These are phyloP conservation scores for Macrotrachela quadricornifera DNA, from an alignment of 1,140 invertebrate species.

Conservation along the genomic window DNA sequence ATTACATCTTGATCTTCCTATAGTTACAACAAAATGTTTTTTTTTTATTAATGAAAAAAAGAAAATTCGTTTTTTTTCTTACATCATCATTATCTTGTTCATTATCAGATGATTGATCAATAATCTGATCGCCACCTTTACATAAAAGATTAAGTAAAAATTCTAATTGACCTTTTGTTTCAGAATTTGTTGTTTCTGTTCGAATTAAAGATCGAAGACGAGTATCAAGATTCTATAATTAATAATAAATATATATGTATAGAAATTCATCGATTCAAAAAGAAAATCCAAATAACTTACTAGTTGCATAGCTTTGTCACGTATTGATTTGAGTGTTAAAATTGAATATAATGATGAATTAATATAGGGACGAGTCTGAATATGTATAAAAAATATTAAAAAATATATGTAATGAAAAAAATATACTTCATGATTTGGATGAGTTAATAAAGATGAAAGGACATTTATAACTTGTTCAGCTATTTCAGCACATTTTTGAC, in stretches of 20 bases:
- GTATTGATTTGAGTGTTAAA: constrained; percentile 32
- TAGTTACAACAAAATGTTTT: background rate
- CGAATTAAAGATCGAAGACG: background rate
- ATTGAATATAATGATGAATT: constrained; percentile 40
- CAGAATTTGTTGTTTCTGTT: constrained; percentile 6
- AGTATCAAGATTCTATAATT: background rate
- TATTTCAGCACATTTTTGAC: constrained; percentile 13
- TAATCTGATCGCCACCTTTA: constrained; percentile 9
- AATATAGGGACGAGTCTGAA: constrained; percentile 38
- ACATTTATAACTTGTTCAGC: constrained; percentile 24
- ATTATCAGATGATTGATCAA: constrained; percentile 20
- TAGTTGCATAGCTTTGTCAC: constrained; percentile 35
- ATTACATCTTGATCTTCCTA: constrained; percentile 33
- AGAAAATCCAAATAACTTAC: constrained; percentile 12
- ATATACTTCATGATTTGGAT: constrained; percentile 30
- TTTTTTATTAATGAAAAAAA: constrained; percentile 3
- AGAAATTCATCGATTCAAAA: background rate
- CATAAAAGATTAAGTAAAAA: background rate
- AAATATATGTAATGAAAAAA: background rate
- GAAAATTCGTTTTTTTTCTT: too few species aligned
- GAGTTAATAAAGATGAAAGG: constrained; percentile 28
- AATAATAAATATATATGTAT: background rate
- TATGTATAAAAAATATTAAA: background rate
- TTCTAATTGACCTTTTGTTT: constrained; percentile 8
- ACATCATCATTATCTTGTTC: constrained; percentile 29